Percentiles rank a stretch among this genome's conserved stretches.
These are phyloP conservation scores for Agapornis canus DNA, from an alignment of 2,797 vertebrate species.

Conservation along the genomic window DNA sequence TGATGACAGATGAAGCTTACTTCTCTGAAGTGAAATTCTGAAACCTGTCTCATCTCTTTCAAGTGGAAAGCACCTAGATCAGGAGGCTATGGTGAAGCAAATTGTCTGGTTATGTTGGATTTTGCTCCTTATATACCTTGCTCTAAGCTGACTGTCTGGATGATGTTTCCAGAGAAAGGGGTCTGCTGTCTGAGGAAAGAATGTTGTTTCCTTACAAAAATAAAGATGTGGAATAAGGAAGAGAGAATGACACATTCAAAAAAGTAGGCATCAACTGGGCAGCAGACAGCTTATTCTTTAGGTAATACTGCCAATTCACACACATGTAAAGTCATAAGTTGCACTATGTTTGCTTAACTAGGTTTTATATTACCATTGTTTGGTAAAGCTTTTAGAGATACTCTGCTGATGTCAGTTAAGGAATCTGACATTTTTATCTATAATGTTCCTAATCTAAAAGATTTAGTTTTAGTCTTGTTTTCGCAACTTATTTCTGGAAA, in stretches of 20 bases:
- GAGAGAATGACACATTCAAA: neutral
- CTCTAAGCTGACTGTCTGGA: neutral
- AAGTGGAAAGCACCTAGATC: neutral
- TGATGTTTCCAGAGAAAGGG: neutral
- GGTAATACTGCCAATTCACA: neutral
- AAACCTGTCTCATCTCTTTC: neutral
- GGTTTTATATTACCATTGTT: neutral
- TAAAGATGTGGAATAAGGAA: neutral
- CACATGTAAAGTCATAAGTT: neutral
- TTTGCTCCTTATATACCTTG: neutral
- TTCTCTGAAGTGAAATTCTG: neutral
- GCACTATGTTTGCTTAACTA: neutral
- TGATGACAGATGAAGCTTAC: neutral
- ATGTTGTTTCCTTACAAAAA: neutral
- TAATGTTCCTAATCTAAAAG: neutral
- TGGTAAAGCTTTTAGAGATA: neutral
- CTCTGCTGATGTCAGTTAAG: neutral
- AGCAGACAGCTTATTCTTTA: neutral
- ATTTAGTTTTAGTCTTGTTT: neutral
- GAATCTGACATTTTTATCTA: neutral
- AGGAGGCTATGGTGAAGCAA: neutral
- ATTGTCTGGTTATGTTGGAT: neutral
- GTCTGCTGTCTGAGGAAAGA: neutral
- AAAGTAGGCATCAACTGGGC: neutral
- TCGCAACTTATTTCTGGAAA: constrained; percentile 10